Evolutionary conservation across 2,797 vertebrate species (phyloP), one percentile per base, ranked within the genome.

Genomic region (Falco novaeseelandiae): DNA sequence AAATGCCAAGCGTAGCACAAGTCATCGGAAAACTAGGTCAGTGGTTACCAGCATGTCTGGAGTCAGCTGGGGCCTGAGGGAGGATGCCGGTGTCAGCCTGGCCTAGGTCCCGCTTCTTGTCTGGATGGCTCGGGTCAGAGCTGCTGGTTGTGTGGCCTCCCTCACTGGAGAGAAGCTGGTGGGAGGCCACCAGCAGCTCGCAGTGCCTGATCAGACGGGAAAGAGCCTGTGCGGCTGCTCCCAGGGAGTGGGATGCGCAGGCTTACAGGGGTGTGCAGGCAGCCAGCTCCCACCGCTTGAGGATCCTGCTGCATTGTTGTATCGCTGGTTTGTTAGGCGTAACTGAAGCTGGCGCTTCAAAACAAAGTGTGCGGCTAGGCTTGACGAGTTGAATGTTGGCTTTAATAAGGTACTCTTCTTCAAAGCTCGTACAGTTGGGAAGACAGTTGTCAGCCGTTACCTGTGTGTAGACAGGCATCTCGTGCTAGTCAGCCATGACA

Each of bases 221-320:
- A 32, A 70, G 72, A 72, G 61, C 66, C 42, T 21, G 48, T 25
- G 27, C 1, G 17, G 42, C 38, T 46, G 7, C 32, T 48, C 5
- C 4, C 32, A 36, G 40, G 80, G 38, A 54, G 32, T 3, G 26
- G 29, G 8, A 27, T 26, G 3, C 26, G 14, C 4, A 10, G 65
- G 42, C 55, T 58, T 3, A 7, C 9, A 5, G 0, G 0, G 27
- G 12, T 8, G 62, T 40, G n/a, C 9, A 20, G 34, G 69, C 77
- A 91, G 34, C 51, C 11, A 2, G 77, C 32, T 42, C 44, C 62
- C 59, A 1, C 65, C 83, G 25, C 21, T 46, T 8, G 13, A 48
- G 54, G 22, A 52, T 54, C 26, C 29, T 54, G 69, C 32, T 32
- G 30, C 14, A 6, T 71, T 61, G 40, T 61, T 51, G 7, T 65